Percentiles rank a stretch among this genome's conserved stretches.
phyloP scores from a whole-genome alignment of 2,113 vertebrate species.

The Columbina picui region DNA sequence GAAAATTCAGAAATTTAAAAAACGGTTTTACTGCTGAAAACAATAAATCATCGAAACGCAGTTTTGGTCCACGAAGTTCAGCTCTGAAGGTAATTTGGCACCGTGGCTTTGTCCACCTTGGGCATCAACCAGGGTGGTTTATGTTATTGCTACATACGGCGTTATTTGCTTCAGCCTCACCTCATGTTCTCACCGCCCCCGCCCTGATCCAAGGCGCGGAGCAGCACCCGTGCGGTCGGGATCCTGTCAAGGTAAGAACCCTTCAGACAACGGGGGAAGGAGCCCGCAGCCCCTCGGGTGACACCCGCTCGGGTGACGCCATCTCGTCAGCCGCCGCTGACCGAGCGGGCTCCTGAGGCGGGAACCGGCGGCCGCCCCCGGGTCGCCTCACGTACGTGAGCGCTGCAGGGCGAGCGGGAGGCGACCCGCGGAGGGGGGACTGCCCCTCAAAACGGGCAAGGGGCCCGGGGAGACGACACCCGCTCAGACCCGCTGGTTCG shows the following conservation, averaged over 20 bases:
- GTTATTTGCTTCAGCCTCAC: background rate
- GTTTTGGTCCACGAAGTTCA: accelerated
- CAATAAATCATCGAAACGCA: accelerated
- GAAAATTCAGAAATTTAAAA: background rate
- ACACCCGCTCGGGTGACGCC: no score
- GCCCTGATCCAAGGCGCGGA: accelerated
- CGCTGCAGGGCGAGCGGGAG: no score
- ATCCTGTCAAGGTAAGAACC: background rate
- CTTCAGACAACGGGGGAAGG: no score
- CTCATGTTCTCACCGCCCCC: accelerated
- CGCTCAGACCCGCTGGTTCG: no score
- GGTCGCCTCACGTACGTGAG: no score
- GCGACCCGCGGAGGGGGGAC: no score
- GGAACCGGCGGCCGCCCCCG: no score
- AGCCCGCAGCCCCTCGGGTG: no score
- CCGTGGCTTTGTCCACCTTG: accelerated
- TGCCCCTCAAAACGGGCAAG: no score
- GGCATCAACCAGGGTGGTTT: accelerated
- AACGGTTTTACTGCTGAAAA: background rate
- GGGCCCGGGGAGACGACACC: no score
- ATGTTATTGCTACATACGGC: accelerated
- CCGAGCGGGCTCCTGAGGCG: no score
- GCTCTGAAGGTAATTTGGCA: background rate
- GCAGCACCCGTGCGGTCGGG: background rate
- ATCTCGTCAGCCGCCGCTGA: no score